Evolutionary conservation across 2,888 invertebrate species (phyloP).

Genomic region (Parnassius mnemosyne): DNA sequence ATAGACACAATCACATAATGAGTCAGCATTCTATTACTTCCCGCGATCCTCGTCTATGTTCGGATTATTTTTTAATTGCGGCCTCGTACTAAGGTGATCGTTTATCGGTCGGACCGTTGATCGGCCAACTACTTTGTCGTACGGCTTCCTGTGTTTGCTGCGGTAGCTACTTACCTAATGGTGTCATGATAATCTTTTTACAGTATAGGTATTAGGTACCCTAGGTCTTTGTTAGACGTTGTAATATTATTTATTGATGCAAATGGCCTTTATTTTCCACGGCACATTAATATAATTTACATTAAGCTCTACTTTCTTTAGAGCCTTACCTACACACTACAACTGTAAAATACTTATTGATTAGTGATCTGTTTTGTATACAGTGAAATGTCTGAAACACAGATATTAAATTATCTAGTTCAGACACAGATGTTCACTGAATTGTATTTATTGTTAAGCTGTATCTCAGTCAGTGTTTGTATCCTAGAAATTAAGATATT

Average conservation of each 20-base stretch:
- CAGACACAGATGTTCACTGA: too few species aligned
- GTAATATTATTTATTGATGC: conserved; percentile 4
- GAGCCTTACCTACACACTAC: too few species aligned
- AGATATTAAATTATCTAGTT: too few species aligned
- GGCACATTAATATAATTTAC: neutral
- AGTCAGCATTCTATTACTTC: conserved; percentile 3
- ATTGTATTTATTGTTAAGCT: too few species aligned
- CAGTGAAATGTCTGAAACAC: too few species aligned
- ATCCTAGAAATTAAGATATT: too few species aligned
- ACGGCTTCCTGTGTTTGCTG: conserved; percentile 40
- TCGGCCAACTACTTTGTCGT: conserved; percentile 33
- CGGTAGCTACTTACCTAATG: conserved; percentile 18
- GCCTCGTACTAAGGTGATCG: conserved; percentile 23
- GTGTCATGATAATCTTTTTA: conserved; percentile 26
- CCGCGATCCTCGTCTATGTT: conserved; percentile 21
- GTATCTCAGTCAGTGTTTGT: too few species aligned
- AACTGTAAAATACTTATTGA: too few species aligned
- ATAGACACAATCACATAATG: neutral
- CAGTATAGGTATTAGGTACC: conserved; percentile 8
- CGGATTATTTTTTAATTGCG: conserved; percentile 29
- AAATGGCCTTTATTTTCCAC: conserved; percentile 28
- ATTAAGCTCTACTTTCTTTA: too few species aligned
- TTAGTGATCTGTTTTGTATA: too few species aligned
- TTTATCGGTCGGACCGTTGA: conserved; percentile 37
- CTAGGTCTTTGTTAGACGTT: conserved; percentile 4